Percentiles rank a stretch among this genome's conserved stretches.
Evolutionary conservation across 2,113 vertebrate species (phyloP).

Genomic region (Tursiops truncatus): DNA sequence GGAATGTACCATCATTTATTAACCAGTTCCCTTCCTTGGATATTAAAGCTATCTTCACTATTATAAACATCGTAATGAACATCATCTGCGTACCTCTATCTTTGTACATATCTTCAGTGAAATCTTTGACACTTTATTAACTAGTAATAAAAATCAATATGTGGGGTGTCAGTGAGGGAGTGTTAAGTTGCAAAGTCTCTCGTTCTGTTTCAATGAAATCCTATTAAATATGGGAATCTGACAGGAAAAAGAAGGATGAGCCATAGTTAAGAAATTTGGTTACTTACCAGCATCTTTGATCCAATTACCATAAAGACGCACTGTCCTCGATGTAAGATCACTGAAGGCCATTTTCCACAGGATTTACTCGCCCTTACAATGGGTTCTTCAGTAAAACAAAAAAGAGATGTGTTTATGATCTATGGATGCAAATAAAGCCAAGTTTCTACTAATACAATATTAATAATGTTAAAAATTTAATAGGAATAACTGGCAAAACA

Average conservation of each 20-base stretch:
- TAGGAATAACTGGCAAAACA: conserved; percentile 40
- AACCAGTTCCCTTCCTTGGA: not conserved
- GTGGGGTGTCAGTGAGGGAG: not conserved
- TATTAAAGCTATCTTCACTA: not conserved
- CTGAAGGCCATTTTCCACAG: conserved; percentile 89
- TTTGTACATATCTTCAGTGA: not conserved
- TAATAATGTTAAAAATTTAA: conserved; percentile 65
- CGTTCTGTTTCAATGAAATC: conserved; percentile 37
- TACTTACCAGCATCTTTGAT: conserved; percentile 94
- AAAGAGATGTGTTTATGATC: conserved; percentile 50
- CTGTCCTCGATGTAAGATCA: conserved; percentile 89
- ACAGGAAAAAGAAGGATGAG: not conserved
- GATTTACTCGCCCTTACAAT: conserved; percentile 68
- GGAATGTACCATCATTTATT: not conserved
- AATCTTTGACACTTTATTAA: not conserved
- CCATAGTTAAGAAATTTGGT: not conserved
- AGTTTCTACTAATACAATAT: conserved; percentile 68
- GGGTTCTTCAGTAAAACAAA: conserved; percentile 68
- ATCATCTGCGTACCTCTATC: not conserved
- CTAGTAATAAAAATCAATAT: conserved; percentile 13
- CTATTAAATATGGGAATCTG: not conserved
- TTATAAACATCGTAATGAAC: not conserved
- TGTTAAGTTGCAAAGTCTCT: not conserved
- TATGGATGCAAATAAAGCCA: conserved; percentile 70
- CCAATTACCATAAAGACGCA: conserved; percentile 91